These are phyloP conservation scores for Phycodurus eques DNA, from an alignment of 2,113 vertebrate genomes.

Conservation along the genomic window DNA sequence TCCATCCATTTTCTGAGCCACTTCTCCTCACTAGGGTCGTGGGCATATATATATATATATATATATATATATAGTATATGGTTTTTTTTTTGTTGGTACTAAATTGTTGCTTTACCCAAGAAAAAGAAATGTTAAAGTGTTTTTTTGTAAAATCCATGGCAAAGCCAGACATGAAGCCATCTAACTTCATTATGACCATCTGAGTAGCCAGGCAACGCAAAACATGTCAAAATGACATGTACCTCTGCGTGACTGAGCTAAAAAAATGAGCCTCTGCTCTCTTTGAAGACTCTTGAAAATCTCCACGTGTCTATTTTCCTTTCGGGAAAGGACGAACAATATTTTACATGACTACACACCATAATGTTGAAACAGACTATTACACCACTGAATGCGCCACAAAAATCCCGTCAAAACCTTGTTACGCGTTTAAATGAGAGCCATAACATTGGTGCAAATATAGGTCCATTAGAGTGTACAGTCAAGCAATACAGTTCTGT, in stretches of 20 bases:
- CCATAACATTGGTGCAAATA: conserved; percentile 8
- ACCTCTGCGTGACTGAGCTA: conserved; percentile 51
- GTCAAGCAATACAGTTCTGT: conserved; percentile 38
- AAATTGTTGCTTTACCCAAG: conserved; percentile 12
- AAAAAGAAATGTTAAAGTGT: conserved; percentile 21
- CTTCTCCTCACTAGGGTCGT: too few species aligned
- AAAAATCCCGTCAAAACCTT: conserved; percentile 18
- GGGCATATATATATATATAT: too few species aligned
- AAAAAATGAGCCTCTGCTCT: conserved; percentile 40
- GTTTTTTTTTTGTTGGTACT: not conserved
- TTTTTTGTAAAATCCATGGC: conserved; percentile 28
- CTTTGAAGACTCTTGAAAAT: conserved; percentile 52
- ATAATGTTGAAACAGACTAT: conserved; percentile 19
- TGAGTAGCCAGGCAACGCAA: conserved; percentile 45
- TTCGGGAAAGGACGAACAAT: conserved; percentile 9
- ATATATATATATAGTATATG: too few species aligned
- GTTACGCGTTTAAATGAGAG: conserved; percentile 1
- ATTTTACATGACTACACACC: conserved; percentile 5
- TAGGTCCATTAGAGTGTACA: conserved; percentile 30
- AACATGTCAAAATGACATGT: conserved; percentile 41
- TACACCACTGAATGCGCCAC: conserved; percentile 7
- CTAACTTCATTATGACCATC: conserved; percentile 51
- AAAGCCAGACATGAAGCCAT: conserved; percentile 37
- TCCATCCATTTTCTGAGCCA: too few species aligned
- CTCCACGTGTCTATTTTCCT: conserved; percentile 39